Evolutionary conservation across 2,888 invertebrate genomes (phyloP).

Genomic region (Thereva unica): DNA sequence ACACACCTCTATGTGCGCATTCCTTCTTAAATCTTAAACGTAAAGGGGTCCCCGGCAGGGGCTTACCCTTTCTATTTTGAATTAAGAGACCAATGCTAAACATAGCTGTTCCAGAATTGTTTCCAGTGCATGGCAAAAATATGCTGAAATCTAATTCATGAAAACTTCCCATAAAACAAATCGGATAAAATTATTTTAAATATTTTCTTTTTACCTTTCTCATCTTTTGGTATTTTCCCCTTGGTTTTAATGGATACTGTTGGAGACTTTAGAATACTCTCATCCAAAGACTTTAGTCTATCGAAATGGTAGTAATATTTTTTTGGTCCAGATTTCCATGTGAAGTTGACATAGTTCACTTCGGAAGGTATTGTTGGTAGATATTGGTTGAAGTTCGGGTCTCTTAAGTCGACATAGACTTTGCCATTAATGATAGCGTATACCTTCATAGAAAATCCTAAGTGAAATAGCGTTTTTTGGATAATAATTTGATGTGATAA

Average conservation of each 20-base stretch:
- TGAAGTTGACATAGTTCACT: slow-evolving; percentile 87
- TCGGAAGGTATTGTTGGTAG: slow-evolving; percentile 90
- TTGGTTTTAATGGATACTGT: slow-evolving; percentile 83
- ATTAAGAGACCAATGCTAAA: slow-evolving; percentile 86
- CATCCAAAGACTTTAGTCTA: slow-evolving; percentile 80
- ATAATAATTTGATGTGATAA: background rate
- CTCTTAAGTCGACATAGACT: slow-evolving; percentile 82
- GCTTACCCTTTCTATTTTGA: slow-evolving; percentile 76
- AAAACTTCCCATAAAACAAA: slow-evolving; percentile 49
- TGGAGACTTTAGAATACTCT: slow-evolving; percentile 83
- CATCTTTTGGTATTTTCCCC: slow-evolving; percentile 82
- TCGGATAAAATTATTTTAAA: background rate
- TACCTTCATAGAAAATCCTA: slow-evolving; percentile 85
- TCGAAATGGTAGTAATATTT: slow-evolving; percentile 88
- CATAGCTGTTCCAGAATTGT: slow-evolving; percentile 83
- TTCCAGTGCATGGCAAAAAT: slow-evolving; percentile 83
- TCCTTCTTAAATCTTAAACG: slow-evolving; percentile 87
- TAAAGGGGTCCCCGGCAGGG: slow-evolving; percentile 84
- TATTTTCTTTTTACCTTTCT: slow-evolving; percentile 68
- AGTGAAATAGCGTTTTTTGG: slow-evolving; percentile 32
- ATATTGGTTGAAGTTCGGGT: slow-evolving; percentile 87
- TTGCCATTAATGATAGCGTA: slow-evolving; percentile 87
- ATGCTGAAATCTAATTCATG: slow-evolving; percentile 74
- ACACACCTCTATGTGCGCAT: slow-evolving; percentile 90
- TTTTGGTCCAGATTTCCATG: slow-evolving; percentile 82